Base-by-base conservation (phyloP, 2,888 invertebrate genomes). In the Quadroppia sp. region DNA sequence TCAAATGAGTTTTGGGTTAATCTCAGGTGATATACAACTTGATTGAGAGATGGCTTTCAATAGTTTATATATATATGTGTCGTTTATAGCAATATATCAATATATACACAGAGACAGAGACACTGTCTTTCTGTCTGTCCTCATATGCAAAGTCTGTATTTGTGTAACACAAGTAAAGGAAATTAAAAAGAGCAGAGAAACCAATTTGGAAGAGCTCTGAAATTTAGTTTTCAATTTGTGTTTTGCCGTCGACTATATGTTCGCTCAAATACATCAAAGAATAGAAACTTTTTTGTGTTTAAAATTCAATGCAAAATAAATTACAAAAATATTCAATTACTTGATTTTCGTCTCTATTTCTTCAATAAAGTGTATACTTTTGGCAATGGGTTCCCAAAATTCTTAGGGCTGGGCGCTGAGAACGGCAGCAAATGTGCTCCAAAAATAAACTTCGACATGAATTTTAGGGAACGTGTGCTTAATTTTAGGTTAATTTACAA, bases 381-480 rank as follows among this genome's bases (percentile, higher is more conserved):
- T n/a, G n/a, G n/a, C n/a, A n/a, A n/a, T n/a, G n/a, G n/a, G n/a
- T n/a, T n/a, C n/a, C n/a, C n/a, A n/a, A n/a, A n/a, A n/a, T n/a
- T n/a, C n/a, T n/a, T n/a, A n/a, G n/a, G n/a, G n/a, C n/a, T n/a
- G n/a, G n/a, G n/a, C n/a, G n/a, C n/a, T n/a, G n/a, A n/a, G n/a
- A n/a, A n/a, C n/a, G n/a, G n/a, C n/a, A n/a, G n/a, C n/a, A 48
- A 48, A 48, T 56, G 36, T 17, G 36, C 7, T 17, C 64, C 36
- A 64, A 64, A 64, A 64, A 64, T 64, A 64, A 64, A 64, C 64
- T 64, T 17, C n/a, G 17, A 32, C 64, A 36, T 64, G 64, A 64
- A 64, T 64, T 64, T 64, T 36, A n/a, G n/a, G n/a, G 36, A 64
- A 56, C 28, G 56, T 7, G 64, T 64, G 64, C 36, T 64, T 64